These are phyloP conservation scores for Sardina pilchardus DNA, from an alignment of 2,113 vertebrate genomes.

Conservation along the genomic window DNA sequence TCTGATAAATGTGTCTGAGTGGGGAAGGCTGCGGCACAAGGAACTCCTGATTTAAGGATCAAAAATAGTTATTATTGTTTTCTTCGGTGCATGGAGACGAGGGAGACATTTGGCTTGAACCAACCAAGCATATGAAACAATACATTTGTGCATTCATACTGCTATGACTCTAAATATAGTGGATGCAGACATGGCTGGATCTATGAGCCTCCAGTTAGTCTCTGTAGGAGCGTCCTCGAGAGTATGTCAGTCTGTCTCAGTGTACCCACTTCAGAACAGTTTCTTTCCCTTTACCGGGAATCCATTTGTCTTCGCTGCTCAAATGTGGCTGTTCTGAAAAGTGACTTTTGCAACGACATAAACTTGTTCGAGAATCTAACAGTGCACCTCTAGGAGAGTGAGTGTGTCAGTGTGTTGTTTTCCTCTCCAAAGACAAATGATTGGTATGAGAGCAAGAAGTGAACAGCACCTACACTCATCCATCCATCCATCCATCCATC, in stretches of 20 bases:
- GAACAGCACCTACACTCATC: neutral
- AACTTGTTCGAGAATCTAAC: neutral
- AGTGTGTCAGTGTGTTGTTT: neutral
- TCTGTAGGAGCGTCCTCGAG: no score
- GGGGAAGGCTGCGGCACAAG: neutral
- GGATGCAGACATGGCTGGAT: no score
- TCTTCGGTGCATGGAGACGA: no score
- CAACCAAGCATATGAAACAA: no score
- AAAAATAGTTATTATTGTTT: no score
- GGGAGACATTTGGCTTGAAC: no score
- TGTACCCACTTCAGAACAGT: neutral
- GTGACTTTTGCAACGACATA: neutral
- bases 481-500: neutral
- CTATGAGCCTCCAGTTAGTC: no score
- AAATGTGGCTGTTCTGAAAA: neutral
- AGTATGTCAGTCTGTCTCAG: no score
- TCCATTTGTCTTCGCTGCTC: neutral
- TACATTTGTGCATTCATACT: no score
- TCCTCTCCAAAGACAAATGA: neutral
- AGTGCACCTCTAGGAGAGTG: neutral
- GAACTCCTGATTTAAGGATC: no score
- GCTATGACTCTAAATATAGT: no score
- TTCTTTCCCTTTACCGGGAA: neutral
- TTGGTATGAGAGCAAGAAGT: neutral
- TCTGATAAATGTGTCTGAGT: neutral